phyloP scores from a whole-genome alignment of 2,888 invertebrate genomes.

The Ryuthela nishihirai region DNA sequence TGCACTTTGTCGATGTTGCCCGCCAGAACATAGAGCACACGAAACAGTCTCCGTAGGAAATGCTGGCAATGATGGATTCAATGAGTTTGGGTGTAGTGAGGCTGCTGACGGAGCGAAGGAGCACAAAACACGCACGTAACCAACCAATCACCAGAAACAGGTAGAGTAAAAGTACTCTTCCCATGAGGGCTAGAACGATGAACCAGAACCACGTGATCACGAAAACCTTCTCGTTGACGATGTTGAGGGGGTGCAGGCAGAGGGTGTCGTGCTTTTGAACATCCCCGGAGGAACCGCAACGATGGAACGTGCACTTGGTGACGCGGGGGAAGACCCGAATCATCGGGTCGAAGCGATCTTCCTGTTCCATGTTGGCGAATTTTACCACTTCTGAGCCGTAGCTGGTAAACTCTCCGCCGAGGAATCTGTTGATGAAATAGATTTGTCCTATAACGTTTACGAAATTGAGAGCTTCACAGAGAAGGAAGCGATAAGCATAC shows the following conservation, averaged over 20 bases:
- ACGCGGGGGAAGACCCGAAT: conserved; percentile 43
- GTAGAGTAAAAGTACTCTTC: conserved; percentile 61
- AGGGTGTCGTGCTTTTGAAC: conserved; percentile 44
- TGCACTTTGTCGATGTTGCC: conserved; percentile 76
- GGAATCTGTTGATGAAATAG: conserved; percentile 42
- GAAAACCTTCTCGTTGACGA: conserved; percentile 65
- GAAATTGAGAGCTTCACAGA: conserved; percentile 44
- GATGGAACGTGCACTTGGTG: conserved; percentile 44
- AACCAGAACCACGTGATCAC: conserved; percentile 94
- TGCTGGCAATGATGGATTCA: conserved; percentile 24
- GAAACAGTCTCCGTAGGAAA: conserved; percentile 80
- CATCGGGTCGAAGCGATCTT: conserved; percentile 42
- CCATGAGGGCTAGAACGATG: conserved; percentile 63
- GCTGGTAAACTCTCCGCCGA: conserved; percentile 42
- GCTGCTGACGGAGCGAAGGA: conserved; percentile 68
- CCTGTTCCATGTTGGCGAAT: conserved; percentile 41
- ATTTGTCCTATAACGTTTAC: conserved; percentile 43
- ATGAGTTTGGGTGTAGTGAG: conserved; percentile 58
- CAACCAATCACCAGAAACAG: conserved; percentile 68
- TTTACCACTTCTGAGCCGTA: conserved; percentile 42
- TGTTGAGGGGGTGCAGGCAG: conserved; percentile 44
- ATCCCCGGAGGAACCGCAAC: conserved; percentile 43
- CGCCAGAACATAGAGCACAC: conserved; percentile 59
- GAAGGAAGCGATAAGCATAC: conserved; percentile 41
- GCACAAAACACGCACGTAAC: conserved; percentile 69